phyloP scores from a whole-genome alignment of 2,113 vertebrate genomes.

The Nesogale talazaci region DNA sequence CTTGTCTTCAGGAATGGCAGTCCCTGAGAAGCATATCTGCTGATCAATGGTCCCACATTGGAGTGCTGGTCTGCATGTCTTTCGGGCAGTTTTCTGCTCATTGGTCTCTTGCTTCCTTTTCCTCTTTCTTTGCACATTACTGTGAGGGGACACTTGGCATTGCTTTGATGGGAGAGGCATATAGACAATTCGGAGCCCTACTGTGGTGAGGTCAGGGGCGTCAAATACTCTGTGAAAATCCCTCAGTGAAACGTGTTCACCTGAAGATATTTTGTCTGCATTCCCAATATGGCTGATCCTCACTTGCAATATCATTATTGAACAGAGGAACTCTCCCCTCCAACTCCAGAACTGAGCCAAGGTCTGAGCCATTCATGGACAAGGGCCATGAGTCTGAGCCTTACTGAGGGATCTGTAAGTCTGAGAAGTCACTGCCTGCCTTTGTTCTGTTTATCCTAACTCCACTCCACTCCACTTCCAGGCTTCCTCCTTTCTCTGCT shows the following conservation, averaged over 20 bases:
- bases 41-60: not conserved
- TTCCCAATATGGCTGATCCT: not conserved
- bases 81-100: not conserved
- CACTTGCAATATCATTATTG: not conserved
- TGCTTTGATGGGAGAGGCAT: not conserved
- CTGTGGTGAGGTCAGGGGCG: not conserved
- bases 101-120: not conserved
- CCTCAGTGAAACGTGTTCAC: not conserved
- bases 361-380: not conserved
- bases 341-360: not conserved
- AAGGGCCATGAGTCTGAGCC: no score
- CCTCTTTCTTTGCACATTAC: not conserved
- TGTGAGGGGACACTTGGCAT: not conserved
- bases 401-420: not conserved
- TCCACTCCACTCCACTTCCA: not conserved
- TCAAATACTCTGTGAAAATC: not conserved
- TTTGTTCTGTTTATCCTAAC: not conserved
- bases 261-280: not conserved
- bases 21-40: not conserved
- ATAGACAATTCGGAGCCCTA: not conserved
- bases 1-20: not conserved
- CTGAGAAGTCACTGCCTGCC: not conserved
- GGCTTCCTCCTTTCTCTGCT: not conserved
- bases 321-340: not conserved
- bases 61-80: not conserved